These are phyloP conservation scores for Orchestes rusci DNA, from an alignment of 2,888 invertebrate genomes.

Conservation along the genomic window DNA sequence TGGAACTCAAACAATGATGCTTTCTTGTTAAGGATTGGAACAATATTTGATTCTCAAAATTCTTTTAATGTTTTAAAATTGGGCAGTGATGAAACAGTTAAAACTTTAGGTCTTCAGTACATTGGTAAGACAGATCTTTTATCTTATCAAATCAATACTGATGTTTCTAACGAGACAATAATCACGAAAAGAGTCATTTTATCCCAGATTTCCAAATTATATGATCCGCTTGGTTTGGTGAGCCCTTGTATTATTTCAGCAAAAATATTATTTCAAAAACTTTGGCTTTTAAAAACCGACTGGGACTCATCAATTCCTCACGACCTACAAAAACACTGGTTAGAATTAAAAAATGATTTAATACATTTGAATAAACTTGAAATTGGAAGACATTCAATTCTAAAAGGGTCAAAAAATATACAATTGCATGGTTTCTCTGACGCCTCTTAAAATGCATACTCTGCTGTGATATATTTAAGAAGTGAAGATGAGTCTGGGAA, in stretches of 20 bases:
- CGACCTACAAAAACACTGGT: conserved; percentile 15
- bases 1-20: conserved; percentile 11
- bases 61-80: conserved; percentile 4
- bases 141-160: neutral
- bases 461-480: conserved; percentile 20
- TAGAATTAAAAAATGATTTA: neutral
- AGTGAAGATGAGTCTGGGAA: conserved; percentile 7
- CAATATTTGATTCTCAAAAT: conserved; percentile 4
- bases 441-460: conserved; percentile 21
- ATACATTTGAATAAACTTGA: neutral
- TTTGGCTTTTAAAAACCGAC: conserved; percentile 27
- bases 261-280: conserved; percentile 30
- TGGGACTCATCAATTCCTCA: conserved; percentile 31
- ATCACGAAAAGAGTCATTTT: neutral
- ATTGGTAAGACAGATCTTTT: conserved; percentile 23
- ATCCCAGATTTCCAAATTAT: conserved; percentile 1
- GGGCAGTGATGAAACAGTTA: conserved; percentile 8
- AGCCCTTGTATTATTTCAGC: conserved; percentile 27
- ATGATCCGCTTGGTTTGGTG: conserved; percentile 11
- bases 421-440: conserved; percentile 27
- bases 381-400: neutral
- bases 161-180: neutral
- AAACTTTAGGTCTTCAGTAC: conserved; percentile 6
- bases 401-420: neutral
- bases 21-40: neutral